Percentiles rank a stretch among this genome's conserved stretches.
These are phyloP conservation scores for Cylas formicarius DNA, from an alignment of 1,140 invertebrate genomes.

Conservation along the genomic window DNA sequence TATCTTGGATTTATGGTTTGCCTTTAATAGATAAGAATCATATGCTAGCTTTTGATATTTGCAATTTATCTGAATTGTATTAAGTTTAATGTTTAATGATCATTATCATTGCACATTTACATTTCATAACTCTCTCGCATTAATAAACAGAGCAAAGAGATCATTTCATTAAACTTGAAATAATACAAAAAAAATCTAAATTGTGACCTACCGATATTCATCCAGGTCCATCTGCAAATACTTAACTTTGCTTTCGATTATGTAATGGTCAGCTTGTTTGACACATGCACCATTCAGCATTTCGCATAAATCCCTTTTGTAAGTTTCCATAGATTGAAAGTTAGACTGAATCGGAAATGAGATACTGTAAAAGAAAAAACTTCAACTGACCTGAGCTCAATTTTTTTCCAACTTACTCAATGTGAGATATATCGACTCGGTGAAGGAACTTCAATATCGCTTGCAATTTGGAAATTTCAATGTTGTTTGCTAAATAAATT, in stretches of 20 bases:
- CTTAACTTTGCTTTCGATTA: constrained; percentile 10
- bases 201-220: constrained; percentile 9
- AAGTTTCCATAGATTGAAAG: constrained; percentile 1
- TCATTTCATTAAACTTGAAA: no score
- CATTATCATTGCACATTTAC: background rate
- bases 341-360: background rate
- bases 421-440: no score
- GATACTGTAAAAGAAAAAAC: background rate
- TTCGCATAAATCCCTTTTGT: constrained; percentile 6
- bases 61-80: no score
- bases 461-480: constrained; percentile 19
- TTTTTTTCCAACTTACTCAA: constrained; percentile 3
- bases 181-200: background rate
- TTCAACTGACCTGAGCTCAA: constrained; percentile 1
- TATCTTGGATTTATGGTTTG: no score
- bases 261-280: constrained; percentile 17
- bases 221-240: constrained; percentile 14
- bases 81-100: constrained; percentile 6
- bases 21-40: no score
- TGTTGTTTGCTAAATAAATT: constrained; percentile 16
- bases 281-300: constrained; percentile 8
- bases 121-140: no score
- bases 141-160: no score
- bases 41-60: no score
- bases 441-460: constrained; percentile 15